Evolutionary conservation across 2,888 invertebrate species (phyloP).

Genomic region (Callinectes sapidus): DNA sequence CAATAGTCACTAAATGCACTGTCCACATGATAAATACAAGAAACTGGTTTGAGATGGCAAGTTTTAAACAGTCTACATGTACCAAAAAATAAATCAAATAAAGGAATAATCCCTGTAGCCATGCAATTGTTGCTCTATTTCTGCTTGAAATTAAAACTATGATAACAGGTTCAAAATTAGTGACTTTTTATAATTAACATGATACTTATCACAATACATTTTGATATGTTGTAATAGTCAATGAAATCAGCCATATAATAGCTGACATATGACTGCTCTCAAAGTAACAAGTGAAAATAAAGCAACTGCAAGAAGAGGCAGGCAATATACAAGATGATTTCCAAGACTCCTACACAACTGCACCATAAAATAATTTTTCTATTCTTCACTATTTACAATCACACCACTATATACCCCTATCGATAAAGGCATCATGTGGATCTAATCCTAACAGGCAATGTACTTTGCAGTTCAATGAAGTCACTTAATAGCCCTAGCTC

Average conservation of each 20-base stretch:
- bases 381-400: not conserved
- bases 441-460: constrained; percentile 12
- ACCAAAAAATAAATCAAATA: not conserved
- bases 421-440: constrained; percentile 7
- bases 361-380: not conserved
- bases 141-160: not conserved
- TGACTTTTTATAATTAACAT: not conserved
- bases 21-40: not conserved
- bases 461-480: not conserved
- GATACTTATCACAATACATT: not conserved
- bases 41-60: not conserved
- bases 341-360: not conserved
- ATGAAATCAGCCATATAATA: not conserved
- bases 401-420: not conserved
- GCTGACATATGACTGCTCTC: not conserved
- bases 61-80: not conserved
- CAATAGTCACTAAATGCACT: not conserved
- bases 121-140: not conserved
- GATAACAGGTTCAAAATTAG: not conserved
- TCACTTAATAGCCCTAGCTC: not conserved
- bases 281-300: not conserved
- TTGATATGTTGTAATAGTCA: not conserved
- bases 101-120: not conserved
- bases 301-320: not conserved
- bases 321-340: not conserved